A percentile compares a stretch with the other conserved stretches of the same genome.
phyloP scores from a whole-genome alignment of 1,140 invertebrate genomes.

The Cherax quadricarinatus region DNA sequence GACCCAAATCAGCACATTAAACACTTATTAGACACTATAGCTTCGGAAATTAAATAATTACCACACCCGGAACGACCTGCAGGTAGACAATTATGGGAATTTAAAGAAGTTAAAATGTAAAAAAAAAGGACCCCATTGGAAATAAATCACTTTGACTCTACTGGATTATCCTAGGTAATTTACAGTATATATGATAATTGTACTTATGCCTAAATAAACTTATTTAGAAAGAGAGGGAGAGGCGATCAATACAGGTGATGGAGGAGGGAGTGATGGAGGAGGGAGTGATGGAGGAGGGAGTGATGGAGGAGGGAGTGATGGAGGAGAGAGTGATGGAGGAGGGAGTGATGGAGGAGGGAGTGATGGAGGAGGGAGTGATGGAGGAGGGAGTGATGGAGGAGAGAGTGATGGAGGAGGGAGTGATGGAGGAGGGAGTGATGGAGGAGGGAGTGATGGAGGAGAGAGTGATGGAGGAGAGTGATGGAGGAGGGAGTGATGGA shows the following conservation, averaged over 20 bases:
- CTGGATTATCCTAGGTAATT: too few species aligned
- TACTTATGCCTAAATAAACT: too few species aligned
- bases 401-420: conserved; percentile 7
- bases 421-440: too few species aligned
- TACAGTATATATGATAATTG: too few species aligned
- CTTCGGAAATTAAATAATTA: too few species aligned
- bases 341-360: not conserved
- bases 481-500: not conserved
- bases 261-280: not conserved
- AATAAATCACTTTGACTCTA: too few species aligned
- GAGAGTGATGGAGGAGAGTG: not conserved
- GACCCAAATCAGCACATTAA: too few species aligned
- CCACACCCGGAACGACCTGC: too few species aligned
- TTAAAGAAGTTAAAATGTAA: not conserved
- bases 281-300: not conserved
- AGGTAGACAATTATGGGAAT: too few species aligned
- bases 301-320: not conserved
- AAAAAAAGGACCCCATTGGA: not conserved
- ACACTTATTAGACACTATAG: too few species aligned
- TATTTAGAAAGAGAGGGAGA: too few species aligned
- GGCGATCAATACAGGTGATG: not conserved
- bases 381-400: not conserved
- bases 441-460: not conserved
- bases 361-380: too few species aligned
- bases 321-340: not conserved